phyloP scores from a whole-genome alignment of 2,888 invertebrate species.

The Acrocyrtus sp. region DNA sequence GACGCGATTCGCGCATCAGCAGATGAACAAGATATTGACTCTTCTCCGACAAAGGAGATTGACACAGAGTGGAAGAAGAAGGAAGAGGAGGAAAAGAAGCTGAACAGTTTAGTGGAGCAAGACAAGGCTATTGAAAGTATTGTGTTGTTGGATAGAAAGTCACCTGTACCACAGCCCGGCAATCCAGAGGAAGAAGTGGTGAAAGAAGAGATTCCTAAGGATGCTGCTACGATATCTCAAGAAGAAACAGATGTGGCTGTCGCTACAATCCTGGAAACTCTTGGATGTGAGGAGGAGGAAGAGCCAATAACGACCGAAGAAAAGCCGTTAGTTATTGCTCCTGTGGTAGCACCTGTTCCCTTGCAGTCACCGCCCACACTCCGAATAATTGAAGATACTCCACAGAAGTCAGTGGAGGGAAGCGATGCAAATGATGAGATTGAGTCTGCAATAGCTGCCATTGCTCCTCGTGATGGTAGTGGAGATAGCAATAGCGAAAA shows the following conservation, averaged over 20 bases:
- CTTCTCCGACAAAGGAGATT: constrained; percentile 21
- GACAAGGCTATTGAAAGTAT: constrained; percentile 66
- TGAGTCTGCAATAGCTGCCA: constrained; percentile 30
- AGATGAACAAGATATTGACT: constrained; percentile 55
- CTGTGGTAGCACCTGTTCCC: constrained; percentile 17
- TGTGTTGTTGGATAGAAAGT: constrained; percentile 57
- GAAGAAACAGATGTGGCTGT: constrained; percentile 94
- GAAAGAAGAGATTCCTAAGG: constrained; percentile 67
- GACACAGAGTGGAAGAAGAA: constrained; percentile 46
- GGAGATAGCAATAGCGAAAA: constrained; percentile 14
- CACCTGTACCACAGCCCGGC: constrained; percentile 65
- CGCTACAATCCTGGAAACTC: constrained; percentile 86
- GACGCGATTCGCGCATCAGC: constrained; percentile 59
- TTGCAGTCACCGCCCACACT: constrained; percentile 58
- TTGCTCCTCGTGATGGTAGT: constrained; percentile 9
- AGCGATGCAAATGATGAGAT: constrained; percentile 5
- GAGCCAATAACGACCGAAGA: constrained; percentile 28
- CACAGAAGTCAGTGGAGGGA: neutral
- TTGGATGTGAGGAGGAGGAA: constrained; percentile 66
- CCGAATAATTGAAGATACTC: constrained; percentile 56
- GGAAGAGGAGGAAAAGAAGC: constrained; percentile 67
- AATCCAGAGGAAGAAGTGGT: constrained; percentile 53
- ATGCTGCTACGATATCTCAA: constrained; percentile 87
- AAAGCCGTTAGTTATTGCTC: constrained; percentile 14
- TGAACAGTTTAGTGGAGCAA: constrained; percentile 63